Evolutionary conservation across 2,797 vertebrate species (phyloP).

Genomic region (Amblyopsis hoosieri): DNA sequence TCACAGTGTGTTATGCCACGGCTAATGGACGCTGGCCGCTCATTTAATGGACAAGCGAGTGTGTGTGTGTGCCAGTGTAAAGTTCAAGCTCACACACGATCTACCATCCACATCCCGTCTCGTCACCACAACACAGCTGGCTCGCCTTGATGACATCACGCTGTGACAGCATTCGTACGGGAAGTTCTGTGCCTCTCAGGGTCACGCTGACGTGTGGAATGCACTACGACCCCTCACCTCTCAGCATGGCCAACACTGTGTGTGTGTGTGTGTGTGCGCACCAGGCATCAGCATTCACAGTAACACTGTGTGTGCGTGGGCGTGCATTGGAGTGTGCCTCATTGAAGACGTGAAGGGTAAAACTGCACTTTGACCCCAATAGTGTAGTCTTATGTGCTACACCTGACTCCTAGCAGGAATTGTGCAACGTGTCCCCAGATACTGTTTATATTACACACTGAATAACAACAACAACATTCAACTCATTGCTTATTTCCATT

Average conservation of each 20-base stretch:
- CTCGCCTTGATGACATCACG: constrained; percentile 40
- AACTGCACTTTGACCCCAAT: constrained; percentile 55
- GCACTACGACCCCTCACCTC: not conserved
- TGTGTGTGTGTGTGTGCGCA: not conserved
- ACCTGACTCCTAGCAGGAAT: not conserved
- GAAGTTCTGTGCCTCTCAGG: constrained; percentile 17
- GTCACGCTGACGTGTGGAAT: not conserved
- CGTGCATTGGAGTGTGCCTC: constrained; percentile 22
- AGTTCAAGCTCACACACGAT: not conserved
- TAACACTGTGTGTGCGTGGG: not conserved
- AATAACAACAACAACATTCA: constrained; percentile 22
- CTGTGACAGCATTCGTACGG: constrained; percentile 34
- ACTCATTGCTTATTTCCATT: not conserved
- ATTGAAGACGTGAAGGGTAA: constrained; percentile 15
- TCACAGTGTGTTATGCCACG: no score
- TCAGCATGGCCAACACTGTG: not conserved
- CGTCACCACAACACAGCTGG: constrained; percentile 3
- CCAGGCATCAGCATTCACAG: not conserved
- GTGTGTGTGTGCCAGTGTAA: constrained; percentile 13
- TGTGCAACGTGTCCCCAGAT: constrained; percentile 3
- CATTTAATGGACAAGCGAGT: constrained; percentile 42
- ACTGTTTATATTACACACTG: not conserved
- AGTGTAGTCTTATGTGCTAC: constrained; percentile 11
- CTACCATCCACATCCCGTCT: constrained; percentile 13
- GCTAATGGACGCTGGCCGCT: not conserved